phyloP scores from a whole-genome alignment of 2,113 vertebrate species.

The Parus major region DNA sequence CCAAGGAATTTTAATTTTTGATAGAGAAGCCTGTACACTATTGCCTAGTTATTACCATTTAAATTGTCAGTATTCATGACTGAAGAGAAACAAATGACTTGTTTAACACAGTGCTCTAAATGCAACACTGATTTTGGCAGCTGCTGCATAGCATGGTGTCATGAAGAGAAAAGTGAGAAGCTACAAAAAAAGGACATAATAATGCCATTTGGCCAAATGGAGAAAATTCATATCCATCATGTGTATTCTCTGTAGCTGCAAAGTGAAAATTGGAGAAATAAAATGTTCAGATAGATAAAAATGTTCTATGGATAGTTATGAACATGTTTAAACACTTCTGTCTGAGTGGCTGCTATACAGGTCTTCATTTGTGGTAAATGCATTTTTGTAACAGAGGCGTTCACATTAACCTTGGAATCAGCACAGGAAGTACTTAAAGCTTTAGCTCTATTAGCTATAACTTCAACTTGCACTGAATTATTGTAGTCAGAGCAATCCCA shows the following conservation, averaged over 20 bases:
- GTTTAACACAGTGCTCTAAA: constrained; percentile 40
- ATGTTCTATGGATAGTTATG: neutral
- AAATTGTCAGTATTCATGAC: constrained; percentile 40
- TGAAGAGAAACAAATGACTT: constrained; percentile 51
- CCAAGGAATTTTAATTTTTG: constrained; percentile 47
- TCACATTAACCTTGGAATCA: neutral
- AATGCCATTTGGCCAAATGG: neutral
- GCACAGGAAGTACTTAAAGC: neutral
- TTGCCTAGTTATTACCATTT: constrained; percentile 51
- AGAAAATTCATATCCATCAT: neutral
- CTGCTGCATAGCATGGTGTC: neutral
- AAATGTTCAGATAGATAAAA: neutral
- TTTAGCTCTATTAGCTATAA: neutral
- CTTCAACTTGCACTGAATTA: neutral
- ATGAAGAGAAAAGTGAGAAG: constrained; percentile 38
- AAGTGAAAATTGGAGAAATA: neutral
- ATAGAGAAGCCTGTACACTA: neutral
- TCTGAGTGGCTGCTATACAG: neutral
- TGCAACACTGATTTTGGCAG: constrained; percentile 42
- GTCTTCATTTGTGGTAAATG: neutral
- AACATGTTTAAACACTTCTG: neutral
- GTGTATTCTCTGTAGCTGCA: neutral
- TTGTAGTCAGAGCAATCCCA: neutral
- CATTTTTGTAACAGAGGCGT: neutral
- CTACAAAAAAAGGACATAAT: neutral